Evolutionary conservation across 2,113 vertebrate genomes (phyloP), one percentile per base, ranked within the genome.

Genomic region (Forbesichthys agassizii): DNA sequence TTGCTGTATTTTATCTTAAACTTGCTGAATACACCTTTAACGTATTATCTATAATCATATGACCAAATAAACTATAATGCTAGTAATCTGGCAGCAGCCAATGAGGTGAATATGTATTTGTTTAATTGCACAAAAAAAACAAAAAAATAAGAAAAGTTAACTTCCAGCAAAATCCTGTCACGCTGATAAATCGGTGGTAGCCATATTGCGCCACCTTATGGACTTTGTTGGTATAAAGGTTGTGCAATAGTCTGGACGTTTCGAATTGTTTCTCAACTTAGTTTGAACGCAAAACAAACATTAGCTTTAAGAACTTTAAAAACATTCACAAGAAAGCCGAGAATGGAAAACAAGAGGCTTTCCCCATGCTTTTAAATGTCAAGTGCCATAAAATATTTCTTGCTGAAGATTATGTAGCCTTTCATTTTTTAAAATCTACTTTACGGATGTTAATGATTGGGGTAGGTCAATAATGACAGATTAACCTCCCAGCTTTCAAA

Each of bases 131-230:
- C 8, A 53, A 52, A 52, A 52, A n/a, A 14, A 52, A 52, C 11
- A 9, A 63, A 71, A 13, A 54, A 66, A 33, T 4, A 42, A 42
- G 0, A 8, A 27, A 27, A 27, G 27, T 27, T 42, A 42, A 5
- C 1, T 42, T 8, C 6, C 36, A 42, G 36, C 36, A 42, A 42
- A 6, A 6, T 42, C 36, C 36, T 8, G 36, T 42, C 36, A 42
- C 36, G 36, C 36, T 8, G 36, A 6, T 42, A 42, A 6, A 0
- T 42, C 36, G 4, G 5, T 42, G 4, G 5, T 42, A 42, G 36
- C 5, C 73, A 60, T 20, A 66, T 64, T 61, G 75, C 72, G 81
- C 80, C 80, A 73, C 81, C 87, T 52, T 48, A 33, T 87, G 92
- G 88, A 56, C 36, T 33, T 1, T 48, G 9, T 47, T 67, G 47